A percentile compares a stretch with the other conserved stretches of the same genome.
These are phyloP conservation scores for Struthio camelus DNA, from an alignment of 2,113 vertebrate genomes.

Conservation along the genomic window DNA sequence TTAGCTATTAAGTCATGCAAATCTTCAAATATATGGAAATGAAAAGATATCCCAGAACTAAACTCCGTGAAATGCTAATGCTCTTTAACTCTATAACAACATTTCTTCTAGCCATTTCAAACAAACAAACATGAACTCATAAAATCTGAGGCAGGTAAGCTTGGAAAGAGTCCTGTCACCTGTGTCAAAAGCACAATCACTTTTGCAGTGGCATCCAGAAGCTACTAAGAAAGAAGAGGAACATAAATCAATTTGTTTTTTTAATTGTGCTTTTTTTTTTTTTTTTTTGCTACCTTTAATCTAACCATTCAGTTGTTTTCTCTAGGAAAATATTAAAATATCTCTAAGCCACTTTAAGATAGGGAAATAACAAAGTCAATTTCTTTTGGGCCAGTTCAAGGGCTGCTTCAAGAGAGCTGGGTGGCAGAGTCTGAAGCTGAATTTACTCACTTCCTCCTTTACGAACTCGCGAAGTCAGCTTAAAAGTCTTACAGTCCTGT, in stretches of 20 bases:
- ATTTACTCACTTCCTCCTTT: conserved; percentile 35
- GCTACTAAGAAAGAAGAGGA: not conserved
- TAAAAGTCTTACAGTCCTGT: not conserved
- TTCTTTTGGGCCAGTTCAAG: not conserved
- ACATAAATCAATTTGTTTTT: not conserved
- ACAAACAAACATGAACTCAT: not conserved
- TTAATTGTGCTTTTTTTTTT: not conserved
- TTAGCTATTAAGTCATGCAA: not conserved
- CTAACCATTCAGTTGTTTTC: not conserved
- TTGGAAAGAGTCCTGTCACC: not conserved
- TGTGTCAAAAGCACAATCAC: not conserved
- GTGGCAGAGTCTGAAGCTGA: not conserved
- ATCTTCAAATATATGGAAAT: not conserved
- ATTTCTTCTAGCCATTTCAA: not conserved
- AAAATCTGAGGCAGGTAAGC: not conserved
- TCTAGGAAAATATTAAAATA: not conserved
- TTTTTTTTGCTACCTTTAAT: not conserved
- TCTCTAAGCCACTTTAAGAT: not conserved
- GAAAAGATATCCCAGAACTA: not conserved
- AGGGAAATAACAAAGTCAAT: not conserved
- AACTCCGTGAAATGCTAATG: not conserved
- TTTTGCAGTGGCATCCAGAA: not conserved
- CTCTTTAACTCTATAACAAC: not conserved
- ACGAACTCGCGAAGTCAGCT: conserved; percentile 27
- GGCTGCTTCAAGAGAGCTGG: not conserved